phyloP scores from a whole-genome alignment of 2,888 invertebrate genomes.

The Ichneumoninae sp. region DNA sequence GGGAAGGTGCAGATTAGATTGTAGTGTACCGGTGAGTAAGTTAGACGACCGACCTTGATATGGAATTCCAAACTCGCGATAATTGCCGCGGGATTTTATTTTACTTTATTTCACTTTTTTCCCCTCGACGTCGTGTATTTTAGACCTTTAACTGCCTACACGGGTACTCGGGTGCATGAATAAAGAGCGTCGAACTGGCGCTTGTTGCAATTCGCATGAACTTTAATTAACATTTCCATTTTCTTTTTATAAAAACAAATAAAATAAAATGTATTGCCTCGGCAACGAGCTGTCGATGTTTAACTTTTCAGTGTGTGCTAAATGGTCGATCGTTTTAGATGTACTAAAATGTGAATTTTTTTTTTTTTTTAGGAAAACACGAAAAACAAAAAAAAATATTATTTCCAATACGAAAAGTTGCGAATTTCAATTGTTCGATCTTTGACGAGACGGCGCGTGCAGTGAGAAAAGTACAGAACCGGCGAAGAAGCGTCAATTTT shows the following conservation, averaged over 20 bases:
- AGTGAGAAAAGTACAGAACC: not conserved
- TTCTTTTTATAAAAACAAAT: slow-evolving; percentile 18
- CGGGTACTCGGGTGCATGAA: not conserved
- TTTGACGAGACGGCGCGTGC: not conserved
- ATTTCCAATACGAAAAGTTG: not conserved
- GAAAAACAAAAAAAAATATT: not conserved
- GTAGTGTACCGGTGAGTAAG: not conserved
- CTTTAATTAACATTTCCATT: slow-evolving; percentile 28
- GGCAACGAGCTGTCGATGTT: not conserved
- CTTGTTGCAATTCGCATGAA: slow-evolving; percentile 32
- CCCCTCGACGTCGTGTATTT: not conserved
- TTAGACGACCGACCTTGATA: slow-evolving; percentile 41
- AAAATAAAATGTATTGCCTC: slow-evolving; percentile 9
- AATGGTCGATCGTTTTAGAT: not conserved
- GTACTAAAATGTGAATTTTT: not conserved
- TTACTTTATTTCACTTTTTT: not conserved
- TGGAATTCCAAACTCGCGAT: slow-evolving; percentile 21
- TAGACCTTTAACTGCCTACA: not conserved
- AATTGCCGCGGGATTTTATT: not conserved
- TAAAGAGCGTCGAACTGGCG: slow-evolving; percentile 14
- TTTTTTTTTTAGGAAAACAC: not conserved
- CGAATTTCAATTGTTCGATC: not conserved
- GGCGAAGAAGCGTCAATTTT: not conserved
- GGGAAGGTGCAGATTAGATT: slow-evolving; percentile 16
- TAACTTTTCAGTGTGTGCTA: not conserved